Conservation (phyloP, 2,888 invertebrate species). For the Drosophila mettleri region DNA sequence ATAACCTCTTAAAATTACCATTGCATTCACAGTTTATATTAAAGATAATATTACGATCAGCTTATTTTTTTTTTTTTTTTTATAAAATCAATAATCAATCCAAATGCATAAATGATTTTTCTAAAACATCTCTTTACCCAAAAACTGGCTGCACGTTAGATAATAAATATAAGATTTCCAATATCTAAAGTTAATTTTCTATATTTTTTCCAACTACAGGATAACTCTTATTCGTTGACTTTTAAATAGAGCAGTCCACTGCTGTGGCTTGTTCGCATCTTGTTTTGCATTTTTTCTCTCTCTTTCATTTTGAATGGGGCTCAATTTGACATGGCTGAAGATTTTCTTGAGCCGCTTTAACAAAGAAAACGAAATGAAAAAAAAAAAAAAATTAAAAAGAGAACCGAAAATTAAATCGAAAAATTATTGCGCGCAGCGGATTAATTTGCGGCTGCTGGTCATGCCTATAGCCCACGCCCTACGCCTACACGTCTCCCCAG, state of each 20-base stretch:
- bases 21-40: not conserved
- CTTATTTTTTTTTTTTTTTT: not conserved
- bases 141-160: too few species aligned
- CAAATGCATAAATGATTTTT: too few species aligned
- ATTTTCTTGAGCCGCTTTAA: slow-evolving; percentile 68
- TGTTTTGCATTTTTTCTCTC: slow-evolving; percentile 40
- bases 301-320: slow-evolving; percentile 62
- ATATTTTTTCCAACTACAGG: not conserved
- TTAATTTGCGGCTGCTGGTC: slow-evolving; percentile 58
- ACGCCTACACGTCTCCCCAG: slow-evolving; percentile 9
- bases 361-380: slow-evolving; percentile 27
- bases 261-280: slow-evolving; percentile 40
- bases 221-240: not conserved
- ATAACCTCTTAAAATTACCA: too few species aligned
- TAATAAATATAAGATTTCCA: too few species aligned
- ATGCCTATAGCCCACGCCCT: slow-evolving; percentile 7
- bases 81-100: too few species aligned
- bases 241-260: slow-evolving; percentile 3
- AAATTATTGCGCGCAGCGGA: slow-evolving; percentile 72
- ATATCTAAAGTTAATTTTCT: not conserved
- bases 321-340: slow-evolving; percentile 79
- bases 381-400: slow-evolving; percentile 16
- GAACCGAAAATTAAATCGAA: slow-evolving; percentile 60
- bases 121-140: too few species aligned
- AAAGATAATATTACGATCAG: not conserved